Percentiles rank a stretch among this genome's conserved stretches.
These are phyloP conservation scores for Labrus mixtus DNA, from an alignment of 2,113 vertebrate genomes.

Conservation along the genomic window DNA sequence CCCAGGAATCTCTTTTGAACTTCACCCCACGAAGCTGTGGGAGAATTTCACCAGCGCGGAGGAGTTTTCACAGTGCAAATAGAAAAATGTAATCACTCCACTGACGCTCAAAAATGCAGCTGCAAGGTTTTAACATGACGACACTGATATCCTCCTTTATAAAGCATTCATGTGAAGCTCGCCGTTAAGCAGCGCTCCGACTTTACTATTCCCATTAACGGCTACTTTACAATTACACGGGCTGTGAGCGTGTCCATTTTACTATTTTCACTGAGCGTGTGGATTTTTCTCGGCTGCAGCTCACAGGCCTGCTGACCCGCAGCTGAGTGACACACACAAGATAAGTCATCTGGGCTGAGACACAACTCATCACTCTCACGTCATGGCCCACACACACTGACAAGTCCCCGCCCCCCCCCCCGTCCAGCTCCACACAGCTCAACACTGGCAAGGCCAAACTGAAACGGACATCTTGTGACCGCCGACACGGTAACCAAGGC, in stretches of 20 bases:
- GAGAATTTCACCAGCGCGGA: constrained; percentile 5
- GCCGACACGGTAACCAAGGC: constrained; percentile 50
- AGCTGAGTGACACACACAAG: constrained; percentile 64
- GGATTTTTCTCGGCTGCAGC: constrained; percentile 39
- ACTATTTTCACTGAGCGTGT: constrained; percentile 33
- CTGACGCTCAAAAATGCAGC: constrained; percentile 25
- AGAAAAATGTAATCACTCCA: not conserved
- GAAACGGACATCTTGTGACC: constrained; percentile 57
- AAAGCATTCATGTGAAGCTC: constrained; percentile 50
- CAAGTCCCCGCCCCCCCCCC: not conserved
- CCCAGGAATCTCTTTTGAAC: constrained; percentile 32
- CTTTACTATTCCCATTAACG: constrained; percentile 46
- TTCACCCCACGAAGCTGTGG: constrained; percentile 16
- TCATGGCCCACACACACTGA: constrained; percentile 53
- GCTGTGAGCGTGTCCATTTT: constrained; percentile 50
- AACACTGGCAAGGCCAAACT: constrained; percentile 18
- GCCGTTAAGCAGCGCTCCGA: constrained; percentile 21
- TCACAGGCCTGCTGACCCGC: constrained; percentile 55
- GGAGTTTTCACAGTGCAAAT: not conserved
- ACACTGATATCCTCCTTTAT: constrained; percentile 36
- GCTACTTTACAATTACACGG: constrained; percentile 50
- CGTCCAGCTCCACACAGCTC: constrained; percentile 9
- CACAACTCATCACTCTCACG: constrained; percentile 53
- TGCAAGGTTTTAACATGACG: constrained; percentile 32
- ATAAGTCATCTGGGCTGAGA: constrained; percentile 64